Evolutionary conservation across 2,797 vertebrate species (phyloP), one percentile per base, ranked within the genome.

Genomic region (Thalassophryne amazonica): DNA sequence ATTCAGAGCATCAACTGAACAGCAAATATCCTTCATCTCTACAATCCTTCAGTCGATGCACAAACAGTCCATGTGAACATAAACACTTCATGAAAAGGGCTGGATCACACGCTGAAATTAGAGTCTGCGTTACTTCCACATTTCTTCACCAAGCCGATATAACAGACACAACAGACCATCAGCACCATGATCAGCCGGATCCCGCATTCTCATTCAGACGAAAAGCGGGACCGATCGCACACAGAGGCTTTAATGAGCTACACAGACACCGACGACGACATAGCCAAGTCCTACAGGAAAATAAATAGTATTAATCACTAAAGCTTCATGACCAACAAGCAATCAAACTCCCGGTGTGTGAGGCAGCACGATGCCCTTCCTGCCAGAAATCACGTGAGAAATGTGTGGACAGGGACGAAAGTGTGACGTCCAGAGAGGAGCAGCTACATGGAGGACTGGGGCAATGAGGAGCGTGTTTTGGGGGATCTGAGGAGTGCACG

Each of bases 301-400:
- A 78, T 73, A 72, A 76, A 76, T 68, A 70, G 36, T 20, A 27
- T 23, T 47, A 64, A 56, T 63, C 35, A 20, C 10, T 27, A 7
- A 36, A n/a, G n/a, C n/a, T n/a, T n/a, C n/a, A n/a, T n/a, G n/a
- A n/a, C n/a, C n/a, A n/a, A n/a, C n/a, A n/a, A n/a, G n/a, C n/a
- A n/a, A n/a, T n/a, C n/a, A n/a, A n/a, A n/a, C n/a, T n/a, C n/a
- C n/a, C n/a, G n/a, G n/a, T n/a, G n/a, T n/a, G n/a, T n/a, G n/a
- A n/a, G n/a, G n/a, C n/a, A n/a, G 18, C 32, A 21, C 3, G 60
- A 29, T 17, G 65, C 60, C 3, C 22, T 64, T 42, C 46, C 59
- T 41, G 61, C 60, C 79, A 56, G 59, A 68, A 25, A 60, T 10
- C n/a, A 50, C 54, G 72, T 47, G 1, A 45, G 53, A 55, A 22